Evolutionary conservation across 2,888 invertebrate genomes (phyloP).

Genomic region (Aplocera efformata): DNA sequence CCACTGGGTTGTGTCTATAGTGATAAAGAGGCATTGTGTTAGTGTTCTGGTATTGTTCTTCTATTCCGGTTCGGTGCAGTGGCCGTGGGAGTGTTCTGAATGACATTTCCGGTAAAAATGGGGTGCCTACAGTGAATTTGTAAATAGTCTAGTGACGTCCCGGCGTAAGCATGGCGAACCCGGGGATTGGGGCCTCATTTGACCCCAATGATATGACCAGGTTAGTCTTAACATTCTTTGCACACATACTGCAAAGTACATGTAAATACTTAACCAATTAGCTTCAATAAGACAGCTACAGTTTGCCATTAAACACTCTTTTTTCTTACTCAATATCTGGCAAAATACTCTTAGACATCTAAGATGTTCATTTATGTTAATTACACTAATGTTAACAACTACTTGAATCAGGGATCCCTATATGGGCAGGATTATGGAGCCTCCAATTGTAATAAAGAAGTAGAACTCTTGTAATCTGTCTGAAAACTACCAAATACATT

Average conservation of each 20-base stretch:
- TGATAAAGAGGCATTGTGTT: conserved; percentile 17
- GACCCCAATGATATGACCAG: conserved; percentile 86
- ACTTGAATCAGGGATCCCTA: too few relatives aligned
- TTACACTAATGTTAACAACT: too few relatives aligned
- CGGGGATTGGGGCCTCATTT: conserved; percentile 83
- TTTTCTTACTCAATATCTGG: too few relatives aligned
- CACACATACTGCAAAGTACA: background rate
- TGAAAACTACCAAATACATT: too few relatives aligned
- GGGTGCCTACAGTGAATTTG: conserved; percentile 49
- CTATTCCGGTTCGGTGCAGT: conserved; percentile 29
- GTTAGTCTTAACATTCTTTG: conserved; percentile 40
- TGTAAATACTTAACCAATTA: background rate
- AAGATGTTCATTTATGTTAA: too few relatives aligned
- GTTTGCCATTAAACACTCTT: too few relatives aligned
- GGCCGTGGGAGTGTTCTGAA: conserved; percentile 48
- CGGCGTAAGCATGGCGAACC: conserved; percentile 64
- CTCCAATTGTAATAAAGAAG: too few relatives aligned
- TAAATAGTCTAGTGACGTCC: conserved; percentile 35
- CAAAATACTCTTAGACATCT: too few relatives aligned
- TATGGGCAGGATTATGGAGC: too few relatives aligned
- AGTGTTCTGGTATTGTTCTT: conserved; percentile 20
- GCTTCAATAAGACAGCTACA: too few relatives aligned
- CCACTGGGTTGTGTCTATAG: conserved; percentile 30
- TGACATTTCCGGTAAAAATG: conserved; percentile 62
- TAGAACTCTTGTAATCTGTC: too few relatives aligned